Percentiles rank a stretch among this genome's conserved stretches.
Conservation (phyloP, 2,888 invertebrate genomes). For the Watsonalla cultraria region DNA sequence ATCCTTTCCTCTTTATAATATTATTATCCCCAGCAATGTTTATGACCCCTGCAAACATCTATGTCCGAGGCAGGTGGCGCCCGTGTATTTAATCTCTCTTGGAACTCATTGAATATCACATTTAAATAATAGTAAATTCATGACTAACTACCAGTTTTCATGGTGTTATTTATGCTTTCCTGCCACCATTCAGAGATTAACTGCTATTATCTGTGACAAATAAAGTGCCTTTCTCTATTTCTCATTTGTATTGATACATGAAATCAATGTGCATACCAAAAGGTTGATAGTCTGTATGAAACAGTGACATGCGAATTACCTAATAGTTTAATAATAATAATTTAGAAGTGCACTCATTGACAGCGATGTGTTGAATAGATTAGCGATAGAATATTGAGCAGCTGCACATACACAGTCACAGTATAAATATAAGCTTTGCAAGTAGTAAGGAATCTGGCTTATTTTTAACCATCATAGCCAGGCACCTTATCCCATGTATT, state of each 20-base stretch:
- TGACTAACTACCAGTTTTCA: constrained; percentile 12
- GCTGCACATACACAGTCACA: too few relatives aligned
- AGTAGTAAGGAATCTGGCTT: too few relatives aligned
- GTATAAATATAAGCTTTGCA: too few relatives aligned
- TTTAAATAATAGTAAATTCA: constrained; percentile 38
- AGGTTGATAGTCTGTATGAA: not conserved
- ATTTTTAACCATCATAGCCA: too few relatives aligned
- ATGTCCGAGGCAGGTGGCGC: not conserved
- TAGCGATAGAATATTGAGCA: too few relatives aligned
- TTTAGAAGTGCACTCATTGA: not conserved
- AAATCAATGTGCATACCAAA: not conserved
- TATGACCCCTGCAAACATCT: not conserved
- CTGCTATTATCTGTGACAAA: not conserved
- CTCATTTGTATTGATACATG: not conserved
- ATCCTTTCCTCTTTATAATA: too few relatives aligned
- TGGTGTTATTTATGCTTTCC: constrained; percentile 19
- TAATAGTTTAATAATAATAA: not conserved
- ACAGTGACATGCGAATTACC: not conserved
- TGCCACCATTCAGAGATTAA: constrained; percentile 3
- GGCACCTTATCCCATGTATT: too few relatives aligned
- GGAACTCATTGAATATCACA: constrained; percentile 30
- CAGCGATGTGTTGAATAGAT: not conserved
- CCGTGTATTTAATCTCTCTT: not conserved
- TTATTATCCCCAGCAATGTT: not conserved
- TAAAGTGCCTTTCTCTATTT: not conserved